Base-by-base conservation (phyloP, 2,797 vertebrate species). In the Pseudopleuronectes americanus region DNA sequence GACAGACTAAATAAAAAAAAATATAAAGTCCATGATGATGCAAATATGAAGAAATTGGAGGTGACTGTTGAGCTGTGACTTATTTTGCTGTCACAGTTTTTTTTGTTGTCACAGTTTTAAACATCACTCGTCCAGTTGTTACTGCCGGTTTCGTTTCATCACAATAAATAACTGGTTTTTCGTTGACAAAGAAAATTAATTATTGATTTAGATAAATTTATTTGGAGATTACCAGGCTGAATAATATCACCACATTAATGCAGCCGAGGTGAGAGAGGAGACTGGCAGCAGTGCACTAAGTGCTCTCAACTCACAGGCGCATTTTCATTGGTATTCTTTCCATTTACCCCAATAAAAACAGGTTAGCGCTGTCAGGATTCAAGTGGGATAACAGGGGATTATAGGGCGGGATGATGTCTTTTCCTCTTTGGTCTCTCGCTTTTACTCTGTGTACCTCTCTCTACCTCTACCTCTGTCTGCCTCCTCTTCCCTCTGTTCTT, bases 361-460 rank as follows among this genome's bases (percentile, higher is more conserved):
- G 80, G 86, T 84, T 87, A 59, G 62, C 0, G n/a, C 76, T 86
- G 84, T 84, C 68, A 76, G 71, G 77, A 81, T 85, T 89, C 68
- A 81, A 88, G 84, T 83, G 77, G 86, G 72, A 88, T 79, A 74
- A 77, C 52, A 1, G 19, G 64, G 82, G 86, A 86, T 91, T 87
- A 81, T 57, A 58, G 54, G 71, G 75, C 56, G 74, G 70, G 79
- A 68, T 75, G 73, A 36, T 74, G 70, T 81, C 28, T 78, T 85
- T 81, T 71, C 70, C 72, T 70, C 68, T 63, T 24, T 31, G 48
- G 45, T 74, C 28, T 57, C 47, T 60, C 26, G 26, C 51, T 57
- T 28, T n/a, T 19, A 19, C 52, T 51, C 21, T 6, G 17, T 52
- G 31, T 51, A 36, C 12, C 72, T 75, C 70, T 61, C 62, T 81